phyloP scores from a whole-genome alignment of 2,113 vertebrate species.

The zebrafish (Danio rerio) region GRCz12tu NC_133199.1:22203001-22203500 shows the following conservation, averaged over 20 bases:
- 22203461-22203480: too few species aligned
- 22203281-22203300: background rate
- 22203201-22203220: constrained; percentile 21
- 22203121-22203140: constrained; percentile 27
- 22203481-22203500: too few species aligned
- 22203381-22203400: background rate
- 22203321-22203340: background rate
- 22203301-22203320: background rate
- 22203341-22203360: background rate
- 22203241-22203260: background rate
- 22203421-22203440: too few species aligned
- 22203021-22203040: constrained; percentile 32
- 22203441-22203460: too few species aligned
- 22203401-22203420: background rate
- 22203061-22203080: constrained; percentile 16
- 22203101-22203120: constrained; percentile 26
- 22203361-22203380: background rate
- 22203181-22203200: constrained; percentile 26
- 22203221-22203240: background rate
- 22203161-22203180: constrained; percentile 40
- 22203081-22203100: constrained; percentile 13
- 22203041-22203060: constrained; percentile 32
- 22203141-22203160: constrained; percentile 31
- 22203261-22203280: constrained; percentile 9
- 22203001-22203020: constrained; percentile 21